Conservation (phyloP, 2,113 vertebrate species). For the Polyodon spathula region DNA sequence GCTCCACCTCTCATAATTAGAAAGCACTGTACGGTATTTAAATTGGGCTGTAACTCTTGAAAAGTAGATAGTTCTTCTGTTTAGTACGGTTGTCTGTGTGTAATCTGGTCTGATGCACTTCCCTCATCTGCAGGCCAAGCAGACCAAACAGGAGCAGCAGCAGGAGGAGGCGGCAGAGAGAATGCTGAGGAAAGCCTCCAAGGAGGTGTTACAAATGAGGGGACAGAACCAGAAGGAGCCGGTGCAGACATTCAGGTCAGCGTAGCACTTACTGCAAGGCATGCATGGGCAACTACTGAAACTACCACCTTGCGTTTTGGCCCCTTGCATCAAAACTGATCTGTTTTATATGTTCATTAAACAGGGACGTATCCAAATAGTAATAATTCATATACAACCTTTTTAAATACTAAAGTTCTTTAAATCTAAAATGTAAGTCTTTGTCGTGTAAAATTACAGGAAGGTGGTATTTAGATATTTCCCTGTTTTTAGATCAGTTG, state of each 20-base stretch:
- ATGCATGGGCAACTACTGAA: neutral
- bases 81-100: too few relatives aligned
- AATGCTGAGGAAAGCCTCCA: conserved; percentile 89
- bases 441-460: too few relatives aligned
- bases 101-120: too few relatives aligned
- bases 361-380: too few relatives aligned
- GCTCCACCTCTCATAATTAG: conserved; percentile 14
- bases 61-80: too few relatives aligned
- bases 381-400: too few relatives aligned
- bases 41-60: too few relatives aligned
- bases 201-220: conserved; percentile 85
- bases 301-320: neutral
- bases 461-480: too few relatives aligned
- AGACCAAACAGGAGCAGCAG: conserved; percentile 83
- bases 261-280: neutral
- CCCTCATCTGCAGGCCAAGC: conserved; percentile 60
- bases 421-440: too few relatives aligned
- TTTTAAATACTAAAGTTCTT: too few relatives aligned
- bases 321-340: neutral
- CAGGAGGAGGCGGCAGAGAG: conserved; percentile 89
- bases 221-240: conserved; percentile 88
- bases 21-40: conserved; percentile 7
- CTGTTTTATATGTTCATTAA: too few relatives aligned
- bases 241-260: conserved; percentile 92
- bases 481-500: too few relatives aligned